Evolutionary conservation across 2,113 vertebrate species (phyloP).

Genomic region (Phaethornis superciliosus): DNA sequence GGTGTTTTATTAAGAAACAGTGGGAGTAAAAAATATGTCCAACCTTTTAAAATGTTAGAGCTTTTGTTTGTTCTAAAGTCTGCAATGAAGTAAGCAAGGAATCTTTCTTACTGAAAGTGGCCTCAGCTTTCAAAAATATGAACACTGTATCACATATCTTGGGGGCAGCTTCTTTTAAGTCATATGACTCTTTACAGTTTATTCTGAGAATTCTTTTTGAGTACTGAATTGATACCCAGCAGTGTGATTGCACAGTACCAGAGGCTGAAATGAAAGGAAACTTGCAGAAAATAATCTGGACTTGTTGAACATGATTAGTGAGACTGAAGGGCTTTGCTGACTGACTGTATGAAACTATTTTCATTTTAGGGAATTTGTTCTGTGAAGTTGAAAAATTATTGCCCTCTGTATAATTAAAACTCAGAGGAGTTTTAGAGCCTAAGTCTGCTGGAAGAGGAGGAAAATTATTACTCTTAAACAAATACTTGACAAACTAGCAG

Average conservation of each 20-base stretch:
- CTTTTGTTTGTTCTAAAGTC: conserved; percentile 31
- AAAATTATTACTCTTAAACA: not conserved
- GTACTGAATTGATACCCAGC: not conserved
- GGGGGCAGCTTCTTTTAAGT: not conserved
- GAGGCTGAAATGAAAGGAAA: not conserved
- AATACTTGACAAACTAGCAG: not conserved
- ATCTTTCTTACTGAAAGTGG: not conserved
- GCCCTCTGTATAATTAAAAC: not conserved
- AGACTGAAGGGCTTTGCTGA: not conserved
- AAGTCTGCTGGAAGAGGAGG: not conserved
- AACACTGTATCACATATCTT: not conserved
- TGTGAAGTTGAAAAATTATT: not conserved
- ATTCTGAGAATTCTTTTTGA: not conserved
- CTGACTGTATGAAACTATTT: not conserved
- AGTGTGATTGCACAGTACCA: not conserved
- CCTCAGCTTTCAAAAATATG: not conserved
- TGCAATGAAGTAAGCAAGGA: not conserved
- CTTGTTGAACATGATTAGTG: not conserved
- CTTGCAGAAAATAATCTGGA: not conserved
- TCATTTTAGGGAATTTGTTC: not conserved
- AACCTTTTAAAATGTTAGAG: conserved; percentile 48
- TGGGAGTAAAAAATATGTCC: conserved; percentile 35
- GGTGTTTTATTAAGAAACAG: conserved; percentile 43
- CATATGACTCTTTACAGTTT: not conserved
- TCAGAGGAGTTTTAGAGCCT: not conserved